These are phyloP conservation scores for Caenorhabditis inopinata DNA, from an alignment of 1,140 invertebrate species.

Conservation along the genomic window DNA sequence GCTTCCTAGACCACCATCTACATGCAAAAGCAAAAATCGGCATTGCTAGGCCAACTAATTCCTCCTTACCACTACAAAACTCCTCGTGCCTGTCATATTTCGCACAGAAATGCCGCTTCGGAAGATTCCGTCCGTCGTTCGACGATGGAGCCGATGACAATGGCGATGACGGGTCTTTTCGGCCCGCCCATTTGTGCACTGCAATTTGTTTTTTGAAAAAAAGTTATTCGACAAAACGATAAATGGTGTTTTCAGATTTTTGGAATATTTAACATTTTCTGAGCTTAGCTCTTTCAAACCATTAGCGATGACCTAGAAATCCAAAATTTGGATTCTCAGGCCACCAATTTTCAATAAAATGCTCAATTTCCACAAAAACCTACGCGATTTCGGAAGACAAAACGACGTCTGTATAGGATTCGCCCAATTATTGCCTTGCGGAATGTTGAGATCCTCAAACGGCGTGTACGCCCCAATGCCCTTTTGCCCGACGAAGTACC, in stretches of 20 bases:
- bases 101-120: constrained; percentile 47
- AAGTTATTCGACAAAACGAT: not conserved
- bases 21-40: too few relatives aligned
- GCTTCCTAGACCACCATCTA: too few relatives aligned
- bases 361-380: not conserved
- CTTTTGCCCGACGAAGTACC: constrained; percentile 72
- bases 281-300: not conserved
- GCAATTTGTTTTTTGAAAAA: not conserved
- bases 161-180: not conserved
- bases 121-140: not conserved
- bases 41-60: too few relatives aligned
- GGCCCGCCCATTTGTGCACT: constrained; percentile 39
- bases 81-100: constrained; percentile 49
- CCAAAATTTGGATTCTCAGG: not conserved
- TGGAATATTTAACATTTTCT: not conserved
- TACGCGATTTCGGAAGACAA: constrained; percentile 41
- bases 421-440: constrained; percentile 47
- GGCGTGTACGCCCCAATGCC: constrained; percentile 70
- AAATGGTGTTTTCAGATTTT: not conserved
- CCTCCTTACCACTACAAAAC: constrained; percentile 38
- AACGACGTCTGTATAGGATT: constrained; percentile 39
- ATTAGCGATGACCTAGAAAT: not conserved
- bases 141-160: not conserved
- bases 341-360: not conserved
- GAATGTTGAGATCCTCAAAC: constrained; percentile 67